These are phyloP conservation scores for Eristalis intricaria DNA, from an alignment of 2,888 invertebrate species.

Conservation along the genomic window DNA sequence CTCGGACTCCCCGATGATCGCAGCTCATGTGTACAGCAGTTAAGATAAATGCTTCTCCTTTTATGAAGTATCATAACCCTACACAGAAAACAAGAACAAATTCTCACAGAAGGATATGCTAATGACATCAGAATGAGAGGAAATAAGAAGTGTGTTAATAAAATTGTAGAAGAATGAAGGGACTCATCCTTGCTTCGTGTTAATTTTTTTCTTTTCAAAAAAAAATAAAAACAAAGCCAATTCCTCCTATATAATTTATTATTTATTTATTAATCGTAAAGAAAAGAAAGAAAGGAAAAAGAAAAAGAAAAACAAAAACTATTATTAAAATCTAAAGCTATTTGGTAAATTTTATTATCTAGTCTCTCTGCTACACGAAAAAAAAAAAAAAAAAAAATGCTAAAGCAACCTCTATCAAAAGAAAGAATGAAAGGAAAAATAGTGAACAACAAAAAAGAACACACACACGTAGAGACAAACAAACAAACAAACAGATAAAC, in stretches of 20 bases:
- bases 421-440: no score
- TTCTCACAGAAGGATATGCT: neutral
- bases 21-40: no score
- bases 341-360: neutral
- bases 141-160: neutral
- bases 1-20: no score
- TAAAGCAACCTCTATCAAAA: neutral
- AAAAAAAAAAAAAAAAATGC: neutral
- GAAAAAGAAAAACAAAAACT: neutral
- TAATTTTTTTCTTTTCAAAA: neutral
- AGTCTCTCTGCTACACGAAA: neutral
- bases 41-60: no score
- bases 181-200: neutral
- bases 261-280: constrained; percentile 38
- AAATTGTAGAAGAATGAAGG: neutral
- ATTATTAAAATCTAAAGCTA: neutral
- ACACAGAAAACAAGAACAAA: neutral
- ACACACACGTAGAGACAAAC: no score
- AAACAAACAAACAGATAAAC: neutral
- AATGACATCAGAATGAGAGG: no score
- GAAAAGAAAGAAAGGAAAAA: neutral
- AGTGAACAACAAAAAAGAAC: no score
- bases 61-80: neutral
- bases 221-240: neutral
- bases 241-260: constrained; percentile 20